phyloP scores from a whole-genome alignment of 2,888 invertebrate genomes.

The Anagyrus pseudococci region DNA sequence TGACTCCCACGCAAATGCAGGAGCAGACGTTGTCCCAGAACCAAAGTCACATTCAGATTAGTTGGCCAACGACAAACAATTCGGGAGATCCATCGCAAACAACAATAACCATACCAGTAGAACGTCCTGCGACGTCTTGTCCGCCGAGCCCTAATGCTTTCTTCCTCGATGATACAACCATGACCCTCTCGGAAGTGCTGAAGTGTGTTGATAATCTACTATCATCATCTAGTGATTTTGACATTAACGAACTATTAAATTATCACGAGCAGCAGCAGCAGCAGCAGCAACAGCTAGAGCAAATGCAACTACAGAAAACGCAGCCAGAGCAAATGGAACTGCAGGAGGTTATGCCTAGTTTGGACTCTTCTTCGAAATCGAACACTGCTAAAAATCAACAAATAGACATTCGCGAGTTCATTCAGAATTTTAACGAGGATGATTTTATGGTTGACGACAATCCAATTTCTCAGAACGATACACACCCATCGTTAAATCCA shows the following conservation, averaged over 20 bases:
- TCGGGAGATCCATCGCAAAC: conserved; percentile 49
- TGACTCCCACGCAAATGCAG: conserved; percentile 53
- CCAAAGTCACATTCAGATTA: conserved; percentile 56
- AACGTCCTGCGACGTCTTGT: conserved; percentile 59
- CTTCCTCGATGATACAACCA: conserved; percentile 86
- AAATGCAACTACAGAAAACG: too few relatives aligned
- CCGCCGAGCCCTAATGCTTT: conserved; percentile 82
- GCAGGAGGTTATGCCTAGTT: conserved; percentile 49
- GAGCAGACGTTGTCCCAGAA: conserved; percentile 60
- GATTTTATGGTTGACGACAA: conserved; percentile 71
- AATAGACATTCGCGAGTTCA: conserved; percentile 64
- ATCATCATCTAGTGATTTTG: conserved; percentile 79
- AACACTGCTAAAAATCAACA: conserved; percentile 65
- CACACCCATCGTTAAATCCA: too few relatives aligned
- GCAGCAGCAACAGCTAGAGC: conserved; percentile 21
- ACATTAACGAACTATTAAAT: too few relatives aligned
- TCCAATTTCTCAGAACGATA: conserved; percentile 59
- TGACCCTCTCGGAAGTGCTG: conserved; percentile 61
- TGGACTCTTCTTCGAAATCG: conserved; percentile 69
- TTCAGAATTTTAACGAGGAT: conserved; percentile 79
- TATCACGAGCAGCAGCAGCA: conserved; percentile 52
- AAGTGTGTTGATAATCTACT: conserved; percentile 64
- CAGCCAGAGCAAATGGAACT: too few relatives aligned
- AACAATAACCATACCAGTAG: conserved; percentile 55
- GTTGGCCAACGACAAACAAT: conserved; percentile 57